These are phyloP conservation scores for Syndactyla subalaris DNA, from an alignment of 2,797 vertebrate genomes.

Conservation along the genomic window DNA sequence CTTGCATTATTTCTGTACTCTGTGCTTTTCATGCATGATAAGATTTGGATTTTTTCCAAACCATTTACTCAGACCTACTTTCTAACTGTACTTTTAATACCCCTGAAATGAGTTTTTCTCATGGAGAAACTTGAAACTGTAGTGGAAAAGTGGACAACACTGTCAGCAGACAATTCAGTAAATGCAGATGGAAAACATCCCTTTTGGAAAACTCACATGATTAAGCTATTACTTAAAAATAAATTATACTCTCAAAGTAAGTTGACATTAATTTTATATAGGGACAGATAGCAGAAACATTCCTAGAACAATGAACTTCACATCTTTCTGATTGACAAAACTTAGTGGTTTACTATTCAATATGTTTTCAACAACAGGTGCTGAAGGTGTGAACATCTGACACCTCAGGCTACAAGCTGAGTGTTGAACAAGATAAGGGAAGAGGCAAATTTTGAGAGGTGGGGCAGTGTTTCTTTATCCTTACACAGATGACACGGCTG, in stretches of 20 bases:
- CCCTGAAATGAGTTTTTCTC: conserved; percentile 40
- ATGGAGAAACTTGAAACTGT: background rate
- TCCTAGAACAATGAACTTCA: background rate
- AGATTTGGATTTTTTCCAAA: conserved; percentile 65
- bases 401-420: background rate
- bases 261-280: background rate
- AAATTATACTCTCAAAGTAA: background rate
- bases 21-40: conserved; percentile 45
- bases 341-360: background rate
- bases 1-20: conserved; percentile 40
- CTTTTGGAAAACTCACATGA: background rate
- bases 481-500: background rate
- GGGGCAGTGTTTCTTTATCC: background rate
- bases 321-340: background rate
- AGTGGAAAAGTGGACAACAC: background rate
- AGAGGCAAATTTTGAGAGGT: background rate
- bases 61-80: conserved; percentile 65
- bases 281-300: background rate
- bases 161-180: background rate
- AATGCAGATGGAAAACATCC: background rate
- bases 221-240: background rate
- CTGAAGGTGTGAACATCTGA: background rate
- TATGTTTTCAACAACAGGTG: background rate
- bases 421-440: too few relatives aligned
- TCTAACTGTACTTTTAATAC: conserved; percentile 55